Base-by-base conservation (phyloP, 2,888 invertebrate genomes). In the Eurytoma adleriae region DNA sequence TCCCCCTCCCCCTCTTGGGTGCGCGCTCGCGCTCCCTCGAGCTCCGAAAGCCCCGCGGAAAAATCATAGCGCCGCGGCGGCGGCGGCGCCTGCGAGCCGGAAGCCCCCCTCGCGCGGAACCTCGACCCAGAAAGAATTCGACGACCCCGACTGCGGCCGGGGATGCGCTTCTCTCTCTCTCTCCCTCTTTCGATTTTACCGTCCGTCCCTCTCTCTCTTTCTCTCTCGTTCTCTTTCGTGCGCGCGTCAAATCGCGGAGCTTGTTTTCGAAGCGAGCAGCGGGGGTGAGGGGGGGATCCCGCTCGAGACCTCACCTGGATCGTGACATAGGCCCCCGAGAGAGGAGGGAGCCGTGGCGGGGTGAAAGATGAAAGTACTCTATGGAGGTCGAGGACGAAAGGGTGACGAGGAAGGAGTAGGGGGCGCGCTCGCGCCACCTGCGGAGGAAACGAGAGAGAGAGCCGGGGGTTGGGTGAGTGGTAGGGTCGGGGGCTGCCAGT, bases 401-500 rank as follows among this genome's bases (percentile, higher is more conserved):
- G 83, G 78, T 78, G 81, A 66, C 66, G 18, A 80, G 70, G 12
- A n/a, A 79, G 70, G 77, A 18, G 80, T 69, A 61, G 57, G 81
- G 71, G 78, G 82, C 79, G 40, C 40, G 4, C 40, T 40, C 40
- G 40, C 40, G 40, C 40, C 40, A 40, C 40, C 40, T 40, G 40
- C 40, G 40, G 40, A 40, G 40, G 40, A 40, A 40, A 40, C 5
- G n/a, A n/a, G 40, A 40, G 5, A 4, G 40, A 40, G 40, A 40
- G 40, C 40, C 40, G 40, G 70, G 50, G n/a, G n/a, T n/a, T n/a
- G 76, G 52, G 78, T 16, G 75, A 56, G 62, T 66, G 67, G 64
- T 62, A 69, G 76, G 56, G 79, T 66, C n/a, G 74, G 50, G 77
- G 59, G 84, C 82, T 83, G 85, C 87, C 87, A 89, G 88, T 84